Conservation (phyloP, 2,113 vertebrate species). For the Pedionomus torquatus region DNA sequence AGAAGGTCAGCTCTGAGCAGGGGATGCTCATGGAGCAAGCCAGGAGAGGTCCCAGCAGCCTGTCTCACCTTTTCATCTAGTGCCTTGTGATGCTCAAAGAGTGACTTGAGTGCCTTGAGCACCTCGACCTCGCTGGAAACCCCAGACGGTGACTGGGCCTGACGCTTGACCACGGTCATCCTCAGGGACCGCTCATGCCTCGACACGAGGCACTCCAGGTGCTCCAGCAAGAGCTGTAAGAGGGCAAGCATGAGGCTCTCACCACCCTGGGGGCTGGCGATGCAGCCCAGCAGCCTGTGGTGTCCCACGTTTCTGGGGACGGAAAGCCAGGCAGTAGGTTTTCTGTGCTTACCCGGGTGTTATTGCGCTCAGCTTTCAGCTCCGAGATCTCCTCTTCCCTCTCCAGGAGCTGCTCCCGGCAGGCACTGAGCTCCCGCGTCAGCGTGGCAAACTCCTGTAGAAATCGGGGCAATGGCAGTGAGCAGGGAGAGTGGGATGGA, state of each 20-base stretch:
- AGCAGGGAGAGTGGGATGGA: rapidly evolving
- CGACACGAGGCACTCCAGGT: slow-evolving; percentile 97
- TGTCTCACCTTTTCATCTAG: slow-evolving; percentile 92
- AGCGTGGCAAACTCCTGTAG: slow-evolving; percentile 94
- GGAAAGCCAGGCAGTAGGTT: neutral
- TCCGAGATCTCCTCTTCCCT: slow-evolving; percentile 97
- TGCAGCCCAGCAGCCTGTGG: neutral
- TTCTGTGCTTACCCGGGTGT: slow-evolving; percentile 84
- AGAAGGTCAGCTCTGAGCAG: neutral
- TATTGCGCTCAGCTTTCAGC: slow-evolving; percentile 96
- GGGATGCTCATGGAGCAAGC: neutral
- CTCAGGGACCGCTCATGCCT: slow-evolving; percentile 93
- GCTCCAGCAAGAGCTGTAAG: slow-evolving; percentile 90
- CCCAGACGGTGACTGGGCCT: slow-evolving; percentile 92
- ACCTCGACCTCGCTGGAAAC: slow-evolving; percentile 98
- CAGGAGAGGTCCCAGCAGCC: neutral
- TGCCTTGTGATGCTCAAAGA: slow-evolving; percentile 97
- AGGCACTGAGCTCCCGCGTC: slow-evolving; percentile 93
- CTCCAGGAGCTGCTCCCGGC: slow-evolving; percentile 95
- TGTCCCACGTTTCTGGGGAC: neutral
- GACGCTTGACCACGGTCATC: slow-evolving; percentile 97
- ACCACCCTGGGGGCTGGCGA: neutral
- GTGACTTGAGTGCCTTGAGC: slow-evolving; percentile 94
- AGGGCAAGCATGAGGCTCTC: neutral
- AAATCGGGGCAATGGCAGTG: neutral